Evolutionary conservation across 2,113 vertebrate genomes (phyloP).

Genomic region (human): GRCh38 chrX:121530001-121530500

Average conservation of each 20-base stretch:
- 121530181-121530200: neutral
- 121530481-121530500: neutral
- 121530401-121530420: neutral
- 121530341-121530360: neutral
- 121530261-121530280: neutral
- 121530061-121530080: neutral
- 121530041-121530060: neutral
- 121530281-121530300: neutral
- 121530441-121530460: neutral
- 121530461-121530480: neutral
- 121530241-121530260: neutral
- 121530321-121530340: neutral
- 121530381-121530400: neutral
- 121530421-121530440: neutral
- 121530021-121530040: neutral
- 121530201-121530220: neutral
- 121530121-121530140: neutral
- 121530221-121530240: neutral
- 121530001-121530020: neutral
- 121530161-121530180: neutral
- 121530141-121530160: neutral
- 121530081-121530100: neutral
- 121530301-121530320: neutral
- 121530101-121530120: neutral
- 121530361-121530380: neutral